A percentile compares a stretch with the other conserved stretches of the same genome.
These are phyloP conservation scores for Gorsachius goisagi DNA, from an alignment of 2,113 vertebrate species.

Conservation along the genomic window DNA sequence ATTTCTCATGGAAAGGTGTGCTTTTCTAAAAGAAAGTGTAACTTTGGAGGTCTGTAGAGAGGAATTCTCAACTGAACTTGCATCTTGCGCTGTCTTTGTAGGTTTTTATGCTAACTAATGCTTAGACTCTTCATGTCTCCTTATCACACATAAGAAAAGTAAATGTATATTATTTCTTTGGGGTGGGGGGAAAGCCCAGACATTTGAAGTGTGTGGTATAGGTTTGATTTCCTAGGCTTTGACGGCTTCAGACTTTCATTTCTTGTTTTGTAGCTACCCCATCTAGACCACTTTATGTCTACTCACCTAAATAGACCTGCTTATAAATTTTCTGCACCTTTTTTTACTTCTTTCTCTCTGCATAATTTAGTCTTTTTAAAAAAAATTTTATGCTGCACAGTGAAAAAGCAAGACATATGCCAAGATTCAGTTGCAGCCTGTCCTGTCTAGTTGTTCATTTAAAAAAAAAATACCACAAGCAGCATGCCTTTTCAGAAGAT, in stretches of 20 bases:
- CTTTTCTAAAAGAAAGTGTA: background rate
- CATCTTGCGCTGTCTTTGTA: background rate
- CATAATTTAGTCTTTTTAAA: background rate
- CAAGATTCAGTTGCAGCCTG: background rate
- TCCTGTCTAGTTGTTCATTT: background rate
- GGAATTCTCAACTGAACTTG: background rate
- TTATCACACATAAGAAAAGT: background rate
- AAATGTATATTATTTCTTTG: background rate
- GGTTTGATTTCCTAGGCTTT: constrained; percentile 13
- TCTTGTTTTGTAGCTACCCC: constrained; percentile 1
- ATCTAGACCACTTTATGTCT: background rate
- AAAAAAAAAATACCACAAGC: background rate
- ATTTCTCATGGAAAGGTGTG: background rate
- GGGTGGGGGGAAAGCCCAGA: background rate
- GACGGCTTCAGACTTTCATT: constrained; percentile 14
- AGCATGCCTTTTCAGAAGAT: background rate
- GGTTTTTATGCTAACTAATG: background rate
- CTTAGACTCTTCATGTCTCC: background rate
- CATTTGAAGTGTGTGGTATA: background rate
- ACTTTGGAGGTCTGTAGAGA: background rate
- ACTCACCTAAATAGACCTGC: background rate
- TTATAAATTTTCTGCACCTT: background rate
- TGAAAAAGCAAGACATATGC: background rate
- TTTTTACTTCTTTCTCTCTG: background rate
- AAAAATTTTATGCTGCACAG: background rate